phyloP scores from a whole-genome alignment of 2,113 vertebrate species.

The Platysteira castanea region DNA sequence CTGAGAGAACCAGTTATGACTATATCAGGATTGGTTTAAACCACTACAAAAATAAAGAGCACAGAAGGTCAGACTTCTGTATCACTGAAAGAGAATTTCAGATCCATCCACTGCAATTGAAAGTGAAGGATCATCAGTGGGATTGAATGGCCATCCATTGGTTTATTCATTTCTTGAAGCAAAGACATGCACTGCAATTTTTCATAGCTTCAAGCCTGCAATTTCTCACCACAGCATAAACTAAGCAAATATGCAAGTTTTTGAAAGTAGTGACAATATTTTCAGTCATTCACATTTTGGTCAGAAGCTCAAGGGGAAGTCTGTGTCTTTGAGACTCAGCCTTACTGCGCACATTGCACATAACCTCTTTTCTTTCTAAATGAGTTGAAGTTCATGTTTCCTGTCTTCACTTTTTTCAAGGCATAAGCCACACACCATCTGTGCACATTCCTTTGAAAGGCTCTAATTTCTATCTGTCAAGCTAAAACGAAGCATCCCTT shows the following conservation, averaged over 20 bases:
- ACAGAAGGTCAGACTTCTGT: not conserved
- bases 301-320: not conserved
- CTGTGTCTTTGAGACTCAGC: not conserved
- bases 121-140: not conserved
- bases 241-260: not conserved
- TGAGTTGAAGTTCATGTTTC: not conserved
- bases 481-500: not conserved
- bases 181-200: not conserved
- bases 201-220: not conserved
- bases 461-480: not conserved
- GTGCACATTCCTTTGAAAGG: not conserved
- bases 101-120: not conserved
- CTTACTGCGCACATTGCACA: not conserved
- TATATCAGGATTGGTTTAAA: not conserved
- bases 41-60: not conserved
- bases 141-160: accelerated
- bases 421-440: not conserved
- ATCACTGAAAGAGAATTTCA: not conserved
- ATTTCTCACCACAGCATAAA: not conserved
- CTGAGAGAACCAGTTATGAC: not conserved
- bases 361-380: not conserved
- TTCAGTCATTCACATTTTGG: not conserved
- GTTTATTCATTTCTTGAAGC: not conserved
- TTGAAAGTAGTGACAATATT: not conserved
- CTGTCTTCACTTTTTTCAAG: not conserved